Conservation (phyloP, 2,888 invertebrate species). For the Agrotis puta region DNA sequence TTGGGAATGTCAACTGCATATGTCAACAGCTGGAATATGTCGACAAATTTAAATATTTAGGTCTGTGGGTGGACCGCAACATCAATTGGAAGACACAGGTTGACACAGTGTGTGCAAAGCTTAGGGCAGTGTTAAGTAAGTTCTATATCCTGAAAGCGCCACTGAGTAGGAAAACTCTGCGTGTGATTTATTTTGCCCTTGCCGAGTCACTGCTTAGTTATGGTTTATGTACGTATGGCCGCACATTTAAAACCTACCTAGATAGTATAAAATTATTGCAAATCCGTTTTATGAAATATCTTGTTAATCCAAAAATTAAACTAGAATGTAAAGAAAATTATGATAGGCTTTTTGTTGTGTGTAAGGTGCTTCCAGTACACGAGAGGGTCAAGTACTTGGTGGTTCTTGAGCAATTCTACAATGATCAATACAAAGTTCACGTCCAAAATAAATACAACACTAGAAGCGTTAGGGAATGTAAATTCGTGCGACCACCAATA, state of each 20-base stretch:
- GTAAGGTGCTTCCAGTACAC: constrained; percentile 4
- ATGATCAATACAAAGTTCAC: too few species aligned
- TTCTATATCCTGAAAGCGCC: not conserved
- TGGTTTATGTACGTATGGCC: constrained; percentile 3
- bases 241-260: constrained; percentile 27
- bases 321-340: not conserved
- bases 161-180: constrained; percentile 15
- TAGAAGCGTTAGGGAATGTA: too few species aligned
- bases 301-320: not conserved
- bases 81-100: constrained; percentile 13
- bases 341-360: not conserved
- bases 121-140: not conserved
- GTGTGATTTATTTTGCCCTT: constrained; percentile 9
- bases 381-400: constrained; percentile 12
- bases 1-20: not conserved
- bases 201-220: constrained; percentile 4
- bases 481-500: too few species aligned
- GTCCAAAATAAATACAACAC: too few species aligned
- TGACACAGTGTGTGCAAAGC: constrained; percentile 12
- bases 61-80: constrained; percentile 11
- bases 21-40: not conserved
- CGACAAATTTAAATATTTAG: constrained; percentile 11
- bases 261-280: constrained; percentile 12
- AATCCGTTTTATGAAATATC: constrained; percentile 6
- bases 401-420: constrained; percentile 1